A percentile compares a stretch with the other conserved stretches of the same genome.
These are phyloP conservation scores for Gastracanthus pulcherrimus DNA, from an alignment of 2,888 invertebrate genomes.

Conservation along the genomic window DNA sequence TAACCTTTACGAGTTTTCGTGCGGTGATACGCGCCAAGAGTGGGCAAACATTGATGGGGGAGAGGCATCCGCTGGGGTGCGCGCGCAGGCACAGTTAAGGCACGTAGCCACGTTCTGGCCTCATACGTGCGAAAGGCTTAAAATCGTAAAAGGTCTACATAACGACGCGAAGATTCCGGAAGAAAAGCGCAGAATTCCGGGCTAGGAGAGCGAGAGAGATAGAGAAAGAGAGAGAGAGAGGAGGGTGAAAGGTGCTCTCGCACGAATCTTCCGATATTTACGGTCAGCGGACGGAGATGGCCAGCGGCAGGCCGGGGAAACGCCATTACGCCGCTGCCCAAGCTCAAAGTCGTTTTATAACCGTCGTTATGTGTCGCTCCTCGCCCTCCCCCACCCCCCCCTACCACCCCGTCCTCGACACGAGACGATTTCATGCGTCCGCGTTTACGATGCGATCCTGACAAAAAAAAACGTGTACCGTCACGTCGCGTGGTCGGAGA, in stretches of 20 bases:
- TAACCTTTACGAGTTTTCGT: too few relatives aligned
- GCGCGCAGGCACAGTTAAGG: background rate
- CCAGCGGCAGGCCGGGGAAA: background rate
- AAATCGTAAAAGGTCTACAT: constrained; percentile 28
- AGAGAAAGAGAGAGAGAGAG: background rate
- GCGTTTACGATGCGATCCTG: constrained; percentile 38
- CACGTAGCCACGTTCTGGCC: background rate
- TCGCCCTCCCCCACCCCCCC: background rate
- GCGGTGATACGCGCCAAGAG: background rate
- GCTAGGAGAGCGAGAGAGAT: background rate
- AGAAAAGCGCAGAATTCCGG: background rate
- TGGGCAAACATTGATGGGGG: background rate
- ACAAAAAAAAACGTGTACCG: constrained; percentile 11
- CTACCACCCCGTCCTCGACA: background rate
- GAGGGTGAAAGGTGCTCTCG: background rate
- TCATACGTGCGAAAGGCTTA: constrained; percentile 5
- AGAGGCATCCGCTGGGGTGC: too few relatives aligned
- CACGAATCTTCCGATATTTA: constrained; percentile 51
- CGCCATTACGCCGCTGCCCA: constrained; percentile 19
- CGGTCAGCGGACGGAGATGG: constrained; percentile 17
- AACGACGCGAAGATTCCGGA: constrained; percentile 3
- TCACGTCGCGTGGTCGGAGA: background rate
- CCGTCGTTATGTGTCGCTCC: constrained; percentile 35
- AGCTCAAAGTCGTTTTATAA: constrained; percentile 32
- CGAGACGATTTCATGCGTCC: constrained; percentile 15